These are phyloP conservation scores for Drosophila grimshawi DNA, from an alignment of 1,140 invertebrate genomes.

Conservation along the genomic window DNA sequence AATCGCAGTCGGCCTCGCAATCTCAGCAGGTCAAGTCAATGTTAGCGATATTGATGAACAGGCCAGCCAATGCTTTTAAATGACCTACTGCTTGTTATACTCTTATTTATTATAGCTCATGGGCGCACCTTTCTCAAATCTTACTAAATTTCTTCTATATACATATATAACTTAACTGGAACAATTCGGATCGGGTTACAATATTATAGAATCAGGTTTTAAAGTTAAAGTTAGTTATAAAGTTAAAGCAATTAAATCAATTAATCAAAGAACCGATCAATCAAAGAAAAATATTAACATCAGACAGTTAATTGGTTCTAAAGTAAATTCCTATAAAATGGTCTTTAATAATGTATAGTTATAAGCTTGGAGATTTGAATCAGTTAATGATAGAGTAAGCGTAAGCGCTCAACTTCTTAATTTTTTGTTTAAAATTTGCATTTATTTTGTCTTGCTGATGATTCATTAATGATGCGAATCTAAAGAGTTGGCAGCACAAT, in stretches of 20 bases:
- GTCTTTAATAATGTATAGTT: too few species aligned
- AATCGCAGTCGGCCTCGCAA: constrained; percentile 47
- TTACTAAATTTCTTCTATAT: background rate
- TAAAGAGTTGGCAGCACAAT: constrained; percentile 33
- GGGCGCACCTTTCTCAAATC: too few species aligned
- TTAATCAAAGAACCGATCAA: too few species aligned
- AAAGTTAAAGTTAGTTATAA: too few species aligned
- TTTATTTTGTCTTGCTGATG: constrained; percentile 18
- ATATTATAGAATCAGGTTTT: too few species aligned
- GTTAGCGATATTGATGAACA: constrained; percentile 61
- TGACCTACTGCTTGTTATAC: constrained; percentile 46
- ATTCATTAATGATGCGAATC: constrained; percentile 37
- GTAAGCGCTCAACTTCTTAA: too few species aligned
- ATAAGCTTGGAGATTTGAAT: too few species aligned
- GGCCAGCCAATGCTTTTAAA: constrained; percentile 45
- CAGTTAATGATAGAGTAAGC: too few species aligned
- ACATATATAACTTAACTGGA: background rate
- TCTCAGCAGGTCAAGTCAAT: constrained; percentile 56
- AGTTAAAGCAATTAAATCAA: too few species aligned
- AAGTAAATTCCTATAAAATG: too few species aligned
- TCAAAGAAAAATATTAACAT: too few species aligned
- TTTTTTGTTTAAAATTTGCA: background rate
- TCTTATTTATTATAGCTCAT: constrained; percentile 5
- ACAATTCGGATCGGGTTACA: background rate
- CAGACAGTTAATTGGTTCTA: too few species aligned